Percentiles rank a stretch among this genome's conserved stretches.
phyloP scores from a whole-genome alignment of 1,140 invertebrate genomes.

The Daktulosphaira vitifoliae region DNA sequence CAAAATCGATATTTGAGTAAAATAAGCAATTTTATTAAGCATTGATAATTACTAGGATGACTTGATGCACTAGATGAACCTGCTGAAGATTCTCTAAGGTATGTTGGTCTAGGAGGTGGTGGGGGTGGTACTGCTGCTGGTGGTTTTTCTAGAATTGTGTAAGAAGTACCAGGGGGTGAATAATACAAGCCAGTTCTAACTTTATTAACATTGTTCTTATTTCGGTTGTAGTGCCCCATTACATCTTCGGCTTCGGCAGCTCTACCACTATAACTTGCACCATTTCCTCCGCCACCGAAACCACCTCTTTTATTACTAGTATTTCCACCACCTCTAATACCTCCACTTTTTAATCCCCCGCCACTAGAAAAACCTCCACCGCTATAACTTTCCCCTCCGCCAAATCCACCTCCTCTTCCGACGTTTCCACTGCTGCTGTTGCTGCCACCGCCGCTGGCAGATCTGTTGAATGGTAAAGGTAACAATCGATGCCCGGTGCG shows the following conservation, averaged over 20 bases:
- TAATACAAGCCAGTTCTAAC: slow-evolving; percentile 44
- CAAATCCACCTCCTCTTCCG: background rate
- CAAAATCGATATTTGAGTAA: too few relatives aligned
- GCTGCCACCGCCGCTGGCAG: background rate
- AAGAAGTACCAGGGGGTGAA: slow-evolving; percentile 61
- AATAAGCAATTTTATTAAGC: too few relatives aligned
- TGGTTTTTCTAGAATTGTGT: slow-evolving; percentile 73
- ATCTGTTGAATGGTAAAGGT: slow-evolving; percentile 27
- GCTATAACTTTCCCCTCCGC: background rate
- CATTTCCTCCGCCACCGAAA: background rate
- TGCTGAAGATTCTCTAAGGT: slow-evolving; percentile 52
- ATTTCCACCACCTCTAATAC: background rate
- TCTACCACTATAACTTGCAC: slow-evolving; percentile 27
- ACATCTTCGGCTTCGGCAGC: slow-evolving; percentile 47
- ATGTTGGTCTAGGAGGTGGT: slow-evolving; percentile 47
- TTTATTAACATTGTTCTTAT: slow-evolving; percentile 40
- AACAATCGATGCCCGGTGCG: slow-evolving; percentile 27
- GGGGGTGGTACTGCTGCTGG: slow-evolving; percentile 52
- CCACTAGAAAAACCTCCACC: background rate
- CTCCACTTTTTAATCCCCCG: background rate
- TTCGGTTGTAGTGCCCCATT: slow-evolving; percentile 41
- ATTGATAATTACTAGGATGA: slow-evolving; percentile 11
- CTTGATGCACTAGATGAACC: slow-evolving; percentile 17
- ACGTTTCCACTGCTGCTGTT: background rate
- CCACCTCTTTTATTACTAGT: background rate